phyloP scores from a whole-genome alignment of 2,888 invertebrate genomes.

The Orthosia gracilis region DNA sequence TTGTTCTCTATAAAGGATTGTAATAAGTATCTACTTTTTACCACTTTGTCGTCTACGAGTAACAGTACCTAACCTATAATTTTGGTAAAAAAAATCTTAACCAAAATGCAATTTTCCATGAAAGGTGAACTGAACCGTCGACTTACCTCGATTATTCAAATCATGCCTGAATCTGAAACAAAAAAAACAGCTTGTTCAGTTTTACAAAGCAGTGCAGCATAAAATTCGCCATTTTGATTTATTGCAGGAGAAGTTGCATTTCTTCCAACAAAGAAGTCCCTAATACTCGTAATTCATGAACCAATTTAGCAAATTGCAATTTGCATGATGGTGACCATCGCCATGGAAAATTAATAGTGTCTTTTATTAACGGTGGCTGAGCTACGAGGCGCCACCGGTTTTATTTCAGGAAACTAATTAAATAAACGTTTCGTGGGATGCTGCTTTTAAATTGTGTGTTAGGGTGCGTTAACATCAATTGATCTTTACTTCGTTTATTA shows the following conservation, averaged over 20 bases:
- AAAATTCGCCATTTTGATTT: conserved; percentile 40
- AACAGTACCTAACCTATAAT: too few species aligned
- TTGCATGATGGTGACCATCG: conserved; percentile 64
- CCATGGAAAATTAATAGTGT: conserved; percentile 59
- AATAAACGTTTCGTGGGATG: conserved; percentile 14
- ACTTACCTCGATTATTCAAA: conserved; percentile 68
- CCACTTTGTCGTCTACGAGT: too few species aligned
- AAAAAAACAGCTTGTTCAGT: conserved; percentile 28
- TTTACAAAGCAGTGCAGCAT: conserved; percentile 29
- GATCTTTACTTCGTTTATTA: too few species aligned
- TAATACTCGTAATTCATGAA: conserved; percentile 61
- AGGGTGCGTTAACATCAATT: neutral
- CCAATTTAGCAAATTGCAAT: conserved; percentile 68
- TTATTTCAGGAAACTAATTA: conserved; percentile 45
- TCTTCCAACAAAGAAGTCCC: conserved; percentile 39
- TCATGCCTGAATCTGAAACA: conserved; percentile 70
- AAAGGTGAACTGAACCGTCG: conserved; percentile 3
- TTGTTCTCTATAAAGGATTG: neutral
- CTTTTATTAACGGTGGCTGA: conserved; percentile 53
- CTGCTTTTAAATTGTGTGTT: neutral
- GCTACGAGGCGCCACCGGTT: conserved; percentile 31
- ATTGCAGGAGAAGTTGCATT: conserved; percentile 28
- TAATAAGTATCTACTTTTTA: neutral
- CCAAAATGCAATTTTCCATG: neutral
- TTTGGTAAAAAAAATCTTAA: neutral